Conservation (phyloP, 2,797 vertebrate species). For the Chiroxiphia lanceolata region DNA sequence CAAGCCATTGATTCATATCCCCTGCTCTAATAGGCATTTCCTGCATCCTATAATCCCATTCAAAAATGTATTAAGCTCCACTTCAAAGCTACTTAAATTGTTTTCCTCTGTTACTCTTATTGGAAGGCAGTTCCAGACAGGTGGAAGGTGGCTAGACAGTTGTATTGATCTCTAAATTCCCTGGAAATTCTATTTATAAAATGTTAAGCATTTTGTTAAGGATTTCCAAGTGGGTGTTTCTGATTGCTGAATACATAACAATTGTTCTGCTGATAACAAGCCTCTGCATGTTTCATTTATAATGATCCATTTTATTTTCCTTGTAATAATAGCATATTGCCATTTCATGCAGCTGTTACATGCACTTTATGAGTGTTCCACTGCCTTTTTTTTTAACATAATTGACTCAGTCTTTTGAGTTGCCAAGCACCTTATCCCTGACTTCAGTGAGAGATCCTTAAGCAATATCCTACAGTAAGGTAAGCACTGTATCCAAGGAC, state of each 20-base stretch:
- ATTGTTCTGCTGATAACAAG: constrained; percentile 48
- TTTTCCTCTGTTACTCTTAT: constrained; percentile 22
- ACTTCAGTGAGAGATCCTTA: neutral
- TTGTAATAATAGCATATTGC: constrained; percentile 27
- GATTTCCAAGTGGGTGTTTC: constrained; percentile 57
- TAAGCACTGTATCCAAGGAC: neutral
- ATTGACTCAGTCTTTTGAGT: neutral
- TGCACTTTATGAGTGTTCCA: constrained; percentile 9
- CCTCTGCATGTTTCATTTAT: constrained; percentile 24
- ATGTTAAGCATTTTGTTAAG: constrained; percentile 48
- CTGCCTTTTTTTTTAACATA: neutral
- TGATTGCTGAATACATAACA: constrained; percentile 45
- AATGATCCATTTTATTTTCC: constrained; percentile 52
- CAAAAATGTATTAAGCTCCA: constrained; percentile 36
- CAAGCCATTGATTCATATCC: neutral
- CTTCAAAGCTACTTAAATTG: constrained; percentile 24
- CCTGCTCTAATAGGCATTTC: neutral
- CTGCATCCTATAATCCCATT: constrained; percentile 33
- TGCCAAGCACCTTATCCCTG: neutral
- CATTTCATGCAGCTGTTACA: constrained; percentile 37
- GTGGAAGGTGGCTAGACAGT: constrained; percentile 55
- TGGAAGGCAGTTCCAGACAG: constrained; percentile 36
- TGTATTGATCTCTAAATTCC: constrained; percentile 60
- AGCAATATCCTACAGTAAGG: constrained; percentile 4
- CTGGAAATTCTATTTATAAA: constrained; percentile 58